Percentiles rank a stretch among this genome's conserved stretches.
Evolutionary conservation across 2,888 invertebrate species (phyloP).

Genomic region (Galerucella calmariensis): DNA sequence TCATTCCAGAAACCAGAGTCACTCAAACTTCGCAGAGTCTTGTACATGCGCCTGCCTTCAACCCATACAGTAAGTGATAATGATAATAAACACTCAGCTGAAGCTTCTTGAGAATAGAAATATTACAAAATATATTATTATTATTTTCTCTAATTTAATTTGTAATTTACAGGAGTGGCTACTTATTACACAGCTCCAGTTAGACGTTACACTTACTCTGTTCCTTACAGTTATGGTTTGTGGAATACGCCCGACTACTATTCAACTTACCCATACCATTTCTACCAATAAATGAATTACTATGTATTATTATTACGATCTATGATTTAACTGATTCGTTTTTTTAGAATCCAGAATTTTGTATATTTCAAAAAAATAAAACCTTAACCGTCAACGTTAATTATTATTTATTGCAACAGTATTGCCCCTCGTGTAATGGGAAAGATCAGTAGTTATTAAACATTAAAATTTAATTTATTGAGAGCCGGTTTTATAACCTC

Average conservation of each 20-base stretch:
- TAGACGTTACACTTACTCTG: slow-evolving; percentile 23
- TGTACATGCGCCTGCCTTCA: slow-evolving; percentile 28
- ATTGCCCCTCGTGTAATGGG: too few relatives aligned
- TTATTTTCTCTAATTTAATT: neutral
- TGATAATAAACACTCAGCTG: too few relatives aligned
- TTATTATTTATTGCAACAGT: too few relatives aligned
- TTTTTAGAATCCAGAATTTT: neutral
- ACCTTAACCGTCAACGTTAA: too few relatives aligned
- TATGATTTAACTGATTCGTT: neutral
- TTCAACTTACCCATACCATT: slow-evolving; percentile 8
- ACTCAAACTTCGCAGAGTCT: slow-evolving; percentile 30
- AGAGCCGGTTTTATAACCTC: too few relatives aligned
- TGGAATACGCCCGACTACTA: slow-evolving; percentile 28
- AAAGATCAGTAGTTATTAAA: too few relatives aligned
- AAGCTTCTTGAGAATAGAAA: neutral
- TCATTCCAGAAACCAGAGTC: slow-evolving; percentile 38
- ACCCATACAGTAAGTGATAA: slow-evolving; percentile 32
- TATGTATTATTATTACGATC: neutral
- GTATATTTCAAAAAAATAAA: neutral
- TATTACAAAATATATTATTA: neutral
- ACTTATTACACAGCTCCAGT: slow-evolving; percentile 30
- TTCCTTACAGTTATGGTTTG: slow-evolving; percentile 31
- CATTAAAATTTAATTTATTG: too few relatives aligned
- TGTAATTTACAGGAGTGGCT: slow-evolving; percentile 36
- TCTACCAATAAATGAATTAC: neutral